Base-by-base conservation (phyloP, 2,888 invertebrate species). In the Temnothorax rugatulus region DNA sequence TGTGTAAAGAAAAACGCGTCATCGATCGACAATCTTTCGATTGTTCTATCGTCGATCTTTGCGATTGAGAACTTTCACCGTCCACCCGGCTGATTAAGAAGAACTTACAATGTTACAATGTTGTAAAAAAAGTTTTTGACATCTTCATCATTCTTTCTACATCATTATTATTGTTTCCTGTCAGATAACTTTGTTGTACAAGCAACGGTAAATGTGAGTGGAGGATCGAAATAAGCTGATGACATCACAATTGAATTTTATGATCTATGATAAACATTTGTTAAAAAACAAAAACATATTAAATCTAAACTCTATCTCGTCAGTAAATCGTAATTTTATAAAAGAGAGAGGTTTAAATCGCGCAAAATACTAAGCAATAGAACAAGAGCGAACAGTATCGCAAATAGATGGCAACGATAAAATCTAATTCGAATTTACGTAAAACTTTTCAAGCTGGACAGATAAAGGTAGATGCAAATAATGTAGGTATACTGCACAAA, bases 21-120 rank as follows among this genome's bases (percentile, higher is more conserved):
- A 71, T 76, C 21, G 74, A 74, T 44, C 74, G 47, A n/a, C 75
- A 41, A 76, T 64, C 75, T 44, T 34, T 50, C 21, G 77, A 71
- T 44, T 71, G 29, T 44, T 81, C 21, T 75, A 74, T 81, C 21
- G 25, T 68, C 54, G 54, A 34, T 64, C 47, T 64, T 76, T 50
- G 11, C 34, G 34, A 63, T 64, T 61, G 15, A 2, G 21, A 64
- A 76, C 34, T 68, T 34, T 50, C 11, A 29, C 4, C 25, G 9
- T 41, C n/a, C 29, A 41, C 21, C 21, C 18, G 64, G 15, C 47
- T 21, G 61, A 50, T 76, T 64, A 76, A 47, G 9, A n/a, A 4
- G 0, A 61, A 25, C 61, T 76, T 63, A 34, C 25, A 21, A 61
- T 29, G 9, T 76, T 63, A 34, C 25, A 21, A 61, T 29, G 9